A percentile compares a stretch with the other conserved stretches of the same genome.
Conservation (phyloP, 2,113 vertebrate species). For the Siniperca knerii region DNA sequence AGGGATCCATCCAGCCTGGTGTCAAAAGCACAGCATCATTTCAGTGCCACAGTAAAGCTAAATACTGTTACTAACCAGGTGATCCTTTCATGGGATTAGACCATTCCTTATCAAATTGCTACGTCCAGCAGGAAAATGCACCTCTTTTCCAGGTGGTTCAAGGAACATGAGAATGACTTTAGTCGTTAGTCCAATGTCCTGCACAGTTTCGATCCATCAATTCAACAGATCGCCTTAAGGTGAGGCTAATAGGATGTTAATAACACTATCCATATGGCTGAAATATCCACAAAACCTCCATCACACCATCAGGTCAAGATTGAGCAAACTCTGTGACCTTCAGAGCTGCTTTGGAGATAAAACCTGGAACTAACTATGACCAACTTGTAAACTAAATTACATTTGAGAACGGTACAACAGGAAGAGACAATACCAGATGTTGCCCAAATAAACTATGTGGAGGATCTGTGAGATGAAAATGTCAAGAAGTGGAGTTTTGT, state of each 20-base stretch:
- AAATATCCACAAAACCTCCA: neutral
- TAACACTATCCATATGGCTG: neutral
- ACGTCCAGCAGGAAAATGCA: neutral
- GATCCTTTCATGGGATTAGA: neutral
- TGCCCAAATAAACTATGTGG: neutral
- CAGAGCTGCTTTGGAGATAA: no score
- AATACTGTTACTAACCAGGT: neutral
- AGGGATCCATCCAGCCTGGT: neutral
- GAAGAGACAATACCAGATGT: neutral
- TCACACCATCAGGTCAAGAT: neutral
- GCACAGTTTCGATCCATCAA: neutral
- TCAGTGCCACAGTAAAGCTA: neutral
- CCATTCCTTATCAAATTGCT: neutral
- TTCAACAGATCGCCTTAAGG: neutral
- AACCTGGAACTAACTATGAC: neutral
- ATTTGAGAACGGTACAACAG: neutral
- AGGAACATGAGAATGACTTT: neutral
- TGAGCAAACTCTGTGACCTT: neutral
- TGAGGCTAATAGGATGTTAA: neutral
- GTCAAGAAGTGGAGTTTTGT: neutral
- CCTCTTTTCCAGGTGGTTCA: neutral
- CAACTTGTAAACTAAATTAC: neutral
- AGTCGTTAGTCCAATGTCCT: neutral
- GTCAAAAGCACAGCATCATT: neutral
- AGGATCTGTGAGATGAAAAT: neutral